Evolutionary conservation across 2,797 vertebrate genomes (phyloP), one percentile per base, ranked within the genome.

Genomic region (Pampus argenteus): DNA sequence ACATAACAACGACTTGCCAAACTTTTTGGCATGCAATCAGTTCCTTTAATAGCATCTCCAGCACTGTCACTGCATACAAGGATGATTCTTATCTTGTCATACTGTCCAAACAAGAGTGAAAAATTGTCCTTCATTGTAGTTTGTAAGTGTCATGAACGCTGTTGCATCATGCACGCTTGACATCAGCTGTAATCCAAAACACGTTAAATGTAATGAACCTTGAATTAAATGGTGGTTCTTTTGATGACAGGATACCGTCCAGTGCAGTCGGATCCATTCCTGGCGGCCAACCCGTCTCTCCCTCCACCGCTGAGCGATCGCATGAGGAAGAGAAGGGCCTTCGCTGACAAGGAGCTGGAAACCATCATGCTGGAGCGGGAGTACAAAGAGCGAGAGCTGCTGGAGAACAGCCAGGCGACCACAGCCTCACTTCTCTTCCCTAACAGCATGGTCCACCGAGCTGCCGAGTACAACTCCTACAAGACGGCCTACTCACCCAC

Each of bases 321-420:
- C 81, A 99, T 99, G 98, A 96, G 98, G 89, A 99, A 99, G 87
- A 95, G 98, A 59, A 88, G 98, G 38, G 98, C 98, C 50, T 99
- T 99, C 82, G 98, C 98, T 15, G 98, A 99, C 92, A 99, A 99
- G 84, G 98, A 99, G 89, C 84, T 99, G 93, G 98, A 99, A 90
- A 97, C 92, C 88, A 98, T 99, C 87, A 99, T 99, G 98, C 91
- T 99, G 89, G 98, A 99, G 89, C 94, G 97, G 68, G 98, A 99
- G 75, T 99, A 96, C 91, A 99, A 99, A 71, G 97, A 99, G 66
- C 95, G 97, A 9, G 97, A 99, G 91, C 95, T 98, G 88, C 84
- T 98, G 86, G 98, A 98, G 90, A 95, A 93, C 56, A 95, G 93
- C 61, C 96, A 97, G 92, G 89, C 95, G 7, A 65, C 89, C 9